A percentile compares a stretch with the other conserved stretches of the same genome.
Evolutionary conservation across 2,113 vertebrate genomes (phyloP).

Genomic region (Campylomormyrus numenius): DNA sequence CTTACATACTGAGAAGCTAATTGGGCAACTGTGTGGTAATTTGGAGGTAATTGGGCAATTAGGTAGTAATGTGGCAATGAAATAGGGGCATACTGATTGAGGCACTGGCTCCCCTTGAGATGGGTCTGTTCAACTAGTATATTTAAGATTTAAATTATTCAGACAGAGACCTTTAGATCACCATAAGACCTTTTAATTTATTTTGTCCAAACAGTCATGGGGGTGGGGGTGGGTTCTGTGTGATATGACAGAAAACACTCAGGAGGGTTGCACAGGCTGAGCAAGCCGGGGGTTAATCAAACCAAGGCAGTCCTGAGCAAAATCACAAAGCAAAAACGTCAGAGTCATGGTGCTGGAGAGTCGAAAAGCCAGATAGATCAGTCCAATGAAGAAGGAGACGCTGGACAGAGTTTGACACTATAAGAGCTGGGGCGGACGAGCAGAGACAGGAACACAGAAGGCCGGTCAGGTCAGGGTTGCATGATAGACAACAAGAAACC

Average conservation of each 20-base stretch:
- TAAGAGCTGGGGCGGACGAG: neutral
- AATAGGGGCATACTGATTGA: neutral
- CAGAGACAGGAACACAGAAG: neutral
- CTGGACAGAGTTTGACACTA: neutral
- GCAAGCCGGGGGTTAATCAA: neutral
- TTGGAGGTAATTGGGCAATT: neutral
- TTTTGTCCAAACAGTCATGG: neutral
- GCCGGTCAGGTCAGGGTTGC: neutral
- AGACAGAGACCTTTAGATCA: neutral
- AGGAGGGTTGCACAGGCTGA: neutral
- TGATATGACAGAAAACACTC: neutral
- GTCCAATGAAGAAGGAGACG: neutral
- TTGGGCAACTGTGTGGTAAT: constrained; percentile 1
- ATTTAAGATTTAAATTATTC: neutral
- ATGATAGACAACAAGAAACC: neutral
- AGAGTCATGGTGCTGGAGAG: neutral
- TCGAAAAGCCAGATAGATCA: neutral
- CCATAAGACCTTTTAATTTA: neutral
- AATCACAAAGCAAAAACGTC: neutral
- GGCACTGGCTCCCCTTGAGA: neutral
- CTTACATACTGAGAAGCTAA: neutral
- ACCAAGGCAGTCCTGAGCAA: neutral
- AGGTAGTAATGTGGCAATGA: neutral
- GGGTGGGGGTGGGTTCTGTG: neutral
- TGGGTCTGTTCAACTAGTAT: neutral